Evolutionary conservation across 2,113 vertebrate species (phyloP).

Genomic region (Trachemys scripta): DNA sequence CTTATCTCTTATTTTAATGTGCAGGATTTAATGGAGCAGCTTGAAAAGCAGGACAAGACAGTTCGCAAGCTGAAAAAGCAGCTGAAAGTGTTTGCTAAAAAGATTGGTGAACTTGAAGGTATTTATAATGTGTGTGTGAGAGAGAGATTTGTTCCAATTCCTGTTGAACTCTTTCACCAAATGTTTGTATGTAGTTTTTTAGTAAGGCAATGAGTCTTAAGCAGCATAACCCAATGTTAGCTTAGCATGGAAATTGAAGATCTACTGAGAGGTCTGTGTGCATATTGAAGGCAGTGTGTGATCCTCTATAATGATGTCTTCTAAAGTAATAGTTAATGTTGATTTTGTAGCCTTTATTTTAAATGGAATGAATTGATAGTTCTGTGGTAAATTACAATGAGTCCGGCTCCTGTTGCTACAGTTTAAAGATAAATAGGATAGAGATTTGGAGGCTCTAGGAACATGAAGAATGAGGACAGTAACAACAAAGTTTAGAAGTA

Average conservation of each 20-base stretch:
- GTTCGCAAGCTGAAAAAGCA: slow-evolving; percentile 99
- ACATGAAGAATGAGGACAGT: background rate
- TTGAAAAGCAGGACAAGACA: slow-evolving; percentile 99
- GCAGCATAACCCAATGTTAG: background rate
- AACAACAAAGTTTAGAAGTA: background rate
- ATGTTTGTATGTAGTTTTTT: background rate
- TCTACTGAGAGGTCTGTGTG: background rate
- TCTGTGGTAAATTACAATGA: background rate
- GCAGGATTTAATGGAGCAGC: slow-evolving; percentile 97
- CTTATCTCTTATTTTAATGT: slow-evolving; percentile 47
- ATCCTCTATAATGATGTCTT: background rate
- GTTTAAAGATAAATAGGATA: background rate
- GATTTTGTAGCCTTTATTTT: background rate
- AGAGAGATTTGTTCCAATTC: background rate
- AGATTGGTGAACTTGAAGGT: slow-evolving; percentile 99
- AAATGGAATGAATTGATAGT: background rate
- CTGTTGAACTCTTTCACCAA: background rate
- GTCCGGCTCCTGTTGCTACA: background rate
- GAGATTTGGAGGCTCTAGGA: background rate
- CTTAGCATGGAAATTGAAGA: background rate
- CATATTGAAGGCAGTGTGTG: background rate
- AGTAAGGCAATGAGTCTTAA: background rate
- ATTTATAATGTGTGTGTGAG: slow-evolving; percentile 42
- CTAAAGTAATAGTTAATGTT: background rate
- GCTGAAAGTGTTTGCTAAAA: slow-evolving; percentile 97